Evolutionary conservation across 2,888 invertebrate species (phyloP).

Genomic region (Oligia strigilis): DNA sequence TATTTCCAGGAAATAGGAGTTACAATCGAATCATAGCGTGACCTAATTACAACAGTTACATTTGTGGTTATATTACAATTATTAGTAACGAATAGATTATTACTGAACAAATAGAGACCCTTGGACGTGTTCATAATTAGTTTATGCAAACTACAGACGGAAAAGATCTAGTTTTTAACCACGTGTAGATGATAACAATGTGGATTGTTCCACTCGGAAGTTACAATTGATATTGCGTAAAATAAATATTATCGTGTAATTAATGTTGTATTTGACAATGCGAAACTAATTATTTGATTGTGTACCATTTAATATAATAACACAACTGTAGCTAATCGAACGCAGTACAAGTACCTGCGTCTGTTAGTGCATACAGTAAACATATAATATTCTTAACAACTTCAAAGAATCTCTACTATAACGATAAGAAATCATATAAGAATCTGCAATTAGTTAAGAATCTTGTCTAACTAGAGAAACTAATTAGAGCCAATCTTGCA

Average conservation of each 20-base stretch:
- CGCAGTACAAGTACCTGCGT: neutral
- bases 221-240: conserved; percentile 61
- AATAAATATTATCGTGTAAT: conserved; percentile 70
- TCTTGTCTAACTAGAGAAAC: conserved; percentile 24
- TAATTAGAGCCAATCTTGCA: conserved; percentile 41
- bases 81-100: conserved; percentile 71
- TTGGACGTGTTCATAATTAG: conserved; percentile 73
- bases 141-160: conserved; percentile 73
- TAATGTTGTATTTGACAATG: conserved; percentile 71
- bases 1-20: conserved; percentile 76
- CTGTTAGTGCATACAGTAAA: conserved; percentile 6
- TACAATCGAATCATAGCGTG: conserved; percentile 74
- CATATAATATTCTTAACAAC: conserved; percentile 5
- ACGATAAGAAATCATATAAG: conserved; percentile 12
- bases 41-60: conserved; percentile 68
- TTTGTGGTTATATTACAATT: conserved; percentile 69
- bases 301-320: conserved; percentile 45
- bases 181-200: conserved; percentile 78
- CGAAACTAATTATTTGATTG: conserved; percentile 71
- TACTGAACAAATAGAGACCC: conserved; percentile 71
- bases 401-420: conserved; percentile 18
- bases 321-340: conserved; percentile 38
- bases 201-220: conserved; percentile 73
- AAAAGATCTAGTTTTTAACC: conserved; percentile 77
- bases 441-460: conserved; percentile 19